These are phyloP conservation scores for Mastomys coucha DNA, from an alignment of 2,113 vertebrate genomes.

Conservation along the genomic window DNA sequence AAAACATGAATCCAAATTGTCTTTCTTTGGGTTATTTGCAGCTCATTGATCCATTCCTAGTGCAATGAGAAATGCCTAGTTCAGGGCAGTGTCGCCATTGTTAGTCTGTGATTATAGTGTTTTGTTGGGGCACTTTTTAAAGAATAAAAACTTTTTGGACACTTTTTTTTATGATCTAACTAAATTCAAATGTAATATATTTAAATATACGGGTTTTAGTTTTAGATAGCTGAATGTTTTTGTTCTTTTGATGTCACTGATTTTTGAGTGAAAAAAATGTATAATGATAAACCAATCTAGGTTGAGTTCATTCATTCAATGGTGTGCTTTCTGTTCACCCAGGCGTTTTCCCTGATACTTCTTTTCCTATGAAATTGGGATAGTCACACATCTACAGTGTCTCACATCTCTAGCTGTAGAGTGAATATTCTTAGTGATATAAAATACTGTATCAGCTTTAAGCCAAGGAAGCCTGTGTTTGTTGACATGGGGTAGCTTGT, in stretches of 20 bases:
- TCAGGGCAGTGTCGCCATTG: not conserved
- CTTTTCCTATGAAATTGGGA: not conserved
- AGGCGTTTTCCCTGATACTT: not conserved
- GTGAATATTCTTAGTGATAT: not conserved
- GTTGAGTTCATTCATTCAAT: not conserved
- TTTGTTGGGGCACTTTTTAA: not conserved
- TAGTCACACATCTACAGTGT: not conserved
- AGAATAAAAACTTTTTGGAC: not conserved
- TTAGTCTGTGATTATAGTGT: not conserved
- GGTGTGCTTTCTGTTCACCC: not conserved
- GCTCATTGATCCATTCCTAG: not conserved
- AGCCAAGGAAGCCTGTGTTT: not conserved
- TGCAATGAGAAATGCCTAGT: not conserved
- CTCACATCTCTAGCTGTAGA: not conserved
- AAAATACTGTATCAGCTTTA: not conserved
- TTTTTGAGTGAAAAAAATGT: constrained; percentile 20
- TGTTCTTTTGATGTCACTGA: not conserved
- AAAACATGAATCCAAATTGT: constrained; percentile 25
- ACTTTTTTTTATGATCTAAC: not conserved
- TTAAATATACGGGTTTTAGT: constrained; percentile 38
- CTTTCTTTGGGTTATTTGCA: constrained; percentile 18
- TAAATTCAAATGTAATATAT: constrained; percentile 22
- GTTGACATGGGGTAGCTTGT: not conserved
- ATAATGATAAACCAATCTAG: not conserved
- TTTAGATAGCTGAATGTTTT: constrained; percentile 47